phyloP scores from a whole-genome alignment of 2,797 vertebrate species.

The Pseudomugil gertrudae region DNA sequence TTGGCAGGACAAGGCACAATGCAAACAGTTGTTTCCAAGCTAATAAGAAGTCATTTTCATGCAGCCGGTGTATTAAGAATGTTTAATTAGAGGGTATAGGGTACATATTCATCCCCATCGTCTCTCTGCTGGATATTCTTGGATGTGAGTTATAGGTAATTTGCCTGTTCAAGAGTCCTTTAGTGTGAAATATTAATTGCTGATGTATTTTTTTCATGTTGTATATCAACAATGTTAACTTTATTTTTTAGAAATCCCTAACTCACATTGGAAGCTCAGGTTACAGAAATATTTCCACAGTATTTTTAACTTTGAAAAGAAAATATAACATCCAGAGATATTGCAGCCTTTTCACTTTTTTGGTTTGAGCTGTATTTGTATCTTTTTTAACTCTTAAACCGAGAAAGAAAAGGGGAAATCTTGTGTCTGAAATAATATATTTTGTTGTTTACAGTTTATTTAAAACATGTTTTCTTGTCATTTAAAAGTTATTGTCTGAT shows the following conservation, averaged over 20 bases:
- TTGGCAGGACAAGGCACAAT: conserved; percentile 67
- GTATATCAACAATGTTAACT: conserved; percentile 60
- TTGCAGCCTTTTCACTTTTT: conserved; percentile 10
- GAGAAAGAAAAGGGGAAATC: conserved; percentile 11
- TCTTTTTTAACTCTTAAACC: not conserved
- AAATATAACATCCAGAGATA: conserved; percentile 42
- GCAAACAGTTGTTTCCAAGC: conserved; percentile 66
- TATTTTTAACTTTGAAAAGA: conserved; percentile 56
- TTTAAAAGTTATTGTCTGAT: conserved; percentile 21
- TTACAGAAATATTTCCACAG: conserved; percentile 53
- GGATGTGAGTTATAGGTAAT: conserved; percentile 64
- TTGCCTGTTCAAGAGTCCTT: conserved; percentile 60
- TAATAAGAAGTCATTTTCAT: conserved; percentile 64
- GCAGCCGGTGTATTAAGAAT: conserved; percentile 54
- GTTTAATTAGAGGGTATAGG: conserved; percentile 73
- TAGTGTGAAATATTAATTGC: conserved; percentile 69
- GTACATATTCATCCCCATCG: conserved; percentile 62
- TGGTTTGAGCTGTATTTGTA: not conserved
- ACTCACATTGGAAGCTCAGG: conserved; percentile 47
- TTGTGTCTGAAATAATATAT: conserved; percentile 9
- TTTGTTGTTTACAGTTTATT: not conserved
- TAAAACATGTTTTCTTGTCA: not conserved
- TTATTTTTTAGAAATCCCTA: conserved; percentile 57
- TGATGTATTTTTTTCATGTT: conserved; percentile 75
- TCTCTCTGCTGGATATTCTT: conserved; percentile 72